Base-by-base conservation (phyloP, 2,888 invertebrate species). In the Pandemis heparana region DNA sequence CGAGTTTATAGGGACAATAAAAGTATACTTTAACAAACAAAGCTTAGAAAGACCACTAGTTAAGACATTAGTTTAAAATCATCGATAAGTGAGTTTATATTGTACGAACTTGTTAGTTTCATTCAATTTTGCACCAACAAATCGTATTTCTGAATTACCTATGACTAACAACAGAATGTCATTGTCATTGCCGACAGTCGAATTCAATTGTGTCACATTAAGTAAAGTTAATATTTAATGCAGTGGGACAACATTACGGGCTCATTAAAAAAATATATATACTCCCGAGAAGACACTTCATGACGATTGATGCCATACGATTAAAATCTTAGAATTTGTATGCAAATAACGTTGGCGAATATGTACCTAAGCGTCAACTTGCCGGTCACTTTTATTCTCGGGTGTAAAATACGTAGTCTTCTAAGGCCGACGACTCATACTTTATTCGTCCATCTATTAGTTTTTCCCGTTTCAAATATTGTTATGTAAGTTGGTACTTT, bases 171-270 rank as follows among this genome's bases (percentile, higher is more conserved):
- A 32, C 23, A 32, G 23, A 32, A 32, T 32, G 23, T 32, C n/a
- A n/a, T 32, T 32, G n/a, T n/a, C n/a, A n/a, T 32, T 32, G 2
- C 2, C 23, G 32, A 23, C 23, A n/a, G n/a, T 46, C 8, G 7
- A 63, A 63, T 14, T 43, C 7, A 18, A 63, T 12, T 46, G 62
- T 63, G 46, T 63, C 63, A 63, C 43, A 23, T 32, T 53, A 8
- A 18, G 53, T 53, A 18, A 61, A 18, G 18, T 62, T 6, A 18
- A 62, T 62, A n/a, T 56, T 56, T 56, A 23, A 23, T n/a, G n/a
- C n/a, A n/a, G n/a, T n/a, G n/a, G n/a, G n/a, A n/a, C n/a, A n/a
- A n/a, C n/a, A n/a, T n/a, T n/a, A n/a, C n/a, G n/a, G n/a, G n/a
- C n/a, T n/a, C n/a, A n/a, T n/a, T n/a, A n/a, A n/a, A n/a, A n/a